A percentile compares a stretch with the other conserved stretches of the same genome.
Conservation (phyloP, 2,797 vertebrate genomes). For the Arrhamphus sclerolepis region DNA sequence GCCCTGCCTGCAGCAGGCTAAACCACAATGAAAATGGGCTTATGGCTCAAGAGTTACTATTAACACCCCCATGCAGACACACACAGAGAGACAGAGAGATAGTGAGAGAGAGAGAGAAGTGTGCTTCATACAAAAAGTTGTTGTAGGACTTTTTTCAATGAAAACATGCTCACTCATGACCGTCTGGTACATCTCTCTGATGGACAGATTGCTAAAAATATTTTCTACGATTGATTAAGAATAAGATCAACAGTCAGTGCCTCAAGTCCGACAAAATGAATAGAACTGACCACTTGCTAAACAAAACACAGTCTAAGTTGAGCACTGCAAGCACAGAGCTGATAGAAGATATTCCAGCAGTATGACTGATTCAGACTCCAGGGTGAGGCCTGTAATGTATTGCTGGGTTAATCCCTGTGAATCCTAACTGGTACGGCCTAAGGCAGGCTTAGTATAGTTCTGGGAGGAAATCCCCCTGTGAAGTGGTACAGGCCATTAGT, state of each 20-base stretch:
- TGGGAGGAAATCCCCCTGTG: slow-evolving; percentile 76
- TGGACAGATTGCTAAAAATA: background rate
- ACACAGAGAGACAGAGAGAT: no score
- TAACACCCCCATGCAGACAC: slow-evolving; percentile 46
- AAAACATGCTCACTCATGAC: no score
- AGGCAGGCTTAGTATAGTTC: slow-evolving; percentile 80
- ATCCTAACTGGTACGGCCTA: slow-evolving; percentile 75
- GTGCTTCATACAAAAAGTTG: no score
- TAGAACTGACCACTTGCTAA: background rate
- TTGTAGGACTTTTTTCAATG: no score
- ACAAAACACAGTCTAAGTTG: background rate
- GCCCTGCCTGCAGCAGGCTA: slow-evolving; percentile 56
- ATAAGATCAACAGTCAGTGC: background rate
- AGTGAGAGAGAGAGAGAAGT: no score
- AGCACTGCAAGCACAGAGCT: slow-evolving; percentile 9
- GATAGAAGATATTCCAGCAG: slow-evolving; percentile 15
- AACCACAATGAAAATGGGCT: slow-evolving; percentile 59
- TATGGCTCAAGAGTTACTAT: slow-evolving; percentile 71
- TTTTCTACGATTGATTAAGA: background rate
- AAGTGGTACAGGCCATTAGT: slow-evolving; percentile 74
- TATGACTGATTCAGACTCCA: slow-evolving; percentile 41
- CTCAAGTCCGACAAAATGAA: background rate
- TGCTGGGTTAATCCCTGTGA: slow-evolving; percentile 78
- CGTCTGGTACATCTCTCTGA: background rate
- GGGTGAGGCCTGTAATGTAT: slow-evolving; percentile 64